Conservation (phyloP, 2,113 vertebrate genomes). For the Symphodus melops region DNA sequence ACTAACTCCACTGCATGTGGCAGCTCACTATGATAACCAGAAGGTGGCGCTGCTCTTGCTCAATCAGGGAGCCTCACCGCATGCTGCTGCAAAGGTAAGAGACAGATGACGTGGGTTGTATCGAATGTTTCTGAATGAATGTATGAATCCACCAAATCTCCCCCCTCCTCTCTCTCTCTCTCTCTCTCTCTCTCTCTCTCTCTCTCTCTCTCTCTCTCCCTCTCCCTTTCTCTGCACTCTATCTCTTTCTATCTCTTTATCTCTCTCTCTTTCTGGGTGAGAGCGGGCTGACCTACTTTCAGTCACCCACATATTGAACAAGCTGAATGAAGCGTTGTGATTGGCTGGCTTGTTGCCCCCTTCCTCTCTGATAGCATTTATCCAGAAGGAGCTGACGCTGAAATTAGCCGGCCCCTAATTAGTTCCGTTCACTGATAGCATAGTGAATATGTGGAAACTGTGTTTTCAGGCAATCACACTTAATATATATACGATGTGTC, state of each 20-base stretch:
- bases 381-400: constrained; percentile 12
- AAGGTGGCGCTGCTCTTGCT: constrained; percentile 98
- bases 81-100: constrained; percentile 95
- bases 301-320: constrained; percentile 24
- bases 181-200: constrained; percentile 2
- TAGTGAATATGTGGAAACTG: not conserved
- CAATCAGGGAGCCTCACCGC: constrained; percentile 97
- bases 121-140: constrained; percentile 15
- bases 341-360: constrained; percentile 7
- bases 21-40: constrained; percentile 99
- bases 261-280: constrained; percentile 17
- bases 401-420: constrained; percentile 11
- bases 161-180: not conserved
- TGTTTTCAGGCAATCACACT: not conserved
- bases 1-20: constrained; percentile 99
- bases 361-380: constrained; percentile 13
- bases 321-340: not conserved
- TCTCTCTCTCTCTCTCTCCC: not conserved
- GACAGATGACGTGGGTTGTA: not conserved
- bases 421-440: not conserved
- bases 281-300: constrained; percentile 69
- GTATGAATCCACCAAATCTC: constrained; percentile 20
- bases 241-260: not conserved
- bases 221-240: constrained; percentile 12
- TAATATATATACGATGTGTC: no score